Conservation (phyloP, 2,888 invertebrate genomes). For the Pheosia tremula region DNA sequence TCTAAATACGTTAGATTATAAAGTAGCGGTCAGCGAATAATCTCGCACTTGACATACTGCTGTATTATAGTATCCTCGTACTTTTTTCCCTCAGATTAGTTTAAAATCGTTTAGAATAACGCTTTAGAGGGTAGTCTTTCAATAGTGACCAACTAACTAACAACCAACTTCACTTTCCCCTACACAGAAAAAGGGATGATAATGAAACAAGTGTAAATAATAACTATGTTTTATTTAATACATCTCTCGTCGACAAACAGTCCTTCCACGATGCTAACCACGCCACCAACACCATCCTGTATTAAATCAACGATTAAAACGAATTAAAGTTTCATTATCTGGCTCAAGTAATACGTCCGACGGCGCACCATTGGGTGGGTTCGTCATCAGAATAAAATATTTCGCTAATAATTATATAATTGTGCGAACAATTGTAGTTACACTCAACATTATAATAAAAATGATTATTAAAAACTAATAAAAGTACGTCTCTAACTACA, state of each 20-base stretch:
- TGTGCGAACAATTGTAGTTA: constrained; percentile 61
- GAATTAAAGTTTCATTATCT: constrained; percentile 3
- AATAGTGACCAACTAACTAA: too few relatives aligned
- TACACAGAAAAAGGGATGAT: too few relatives aligned
- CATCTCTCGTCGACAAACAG: constrained; percentile 51
- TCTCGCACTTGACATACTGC: too few relatives aligned
- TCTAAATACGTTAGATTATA: too few relatives aligned
- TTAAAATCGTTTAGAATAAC: too few relatives aligned
- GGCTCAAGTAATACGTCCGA: not conserved
- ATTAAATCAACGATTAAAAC: constrained; percentile 14
- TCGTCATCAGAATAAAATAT: constrained; percentile 24
- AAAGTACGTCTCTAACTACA: constrained; percentile 55
- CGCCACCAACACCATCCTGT: constrained; percentile 18
- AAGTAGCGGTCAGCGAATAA: too few relatives aligned
- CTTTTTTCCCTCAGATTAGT: too few relatives aligned
- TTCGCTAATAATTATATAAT: constrained; percentile 36
- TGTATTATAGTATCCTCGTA: too few relatives aligned
- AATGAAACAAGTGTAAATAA: constrained; percentile 33
- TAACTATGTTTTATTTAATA: constrained; percentile 64
- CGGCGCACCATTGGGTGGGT: constrained; percentile 26
- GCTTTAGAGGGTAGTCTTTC: too few relatives aligned
- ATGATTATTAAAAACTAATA: constrained; percentile 53
- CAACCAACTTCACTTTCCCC: too few relatives aligned
- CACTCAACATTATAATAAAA: constrained; percentile 47
- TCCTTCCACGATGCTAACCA: constrained; percentile 35